These are phyloP conservation scores for Leucozona laternaria DNA, from an alignment of 2,888 invertebrate species.

Conservation along the genomic window DNA sequence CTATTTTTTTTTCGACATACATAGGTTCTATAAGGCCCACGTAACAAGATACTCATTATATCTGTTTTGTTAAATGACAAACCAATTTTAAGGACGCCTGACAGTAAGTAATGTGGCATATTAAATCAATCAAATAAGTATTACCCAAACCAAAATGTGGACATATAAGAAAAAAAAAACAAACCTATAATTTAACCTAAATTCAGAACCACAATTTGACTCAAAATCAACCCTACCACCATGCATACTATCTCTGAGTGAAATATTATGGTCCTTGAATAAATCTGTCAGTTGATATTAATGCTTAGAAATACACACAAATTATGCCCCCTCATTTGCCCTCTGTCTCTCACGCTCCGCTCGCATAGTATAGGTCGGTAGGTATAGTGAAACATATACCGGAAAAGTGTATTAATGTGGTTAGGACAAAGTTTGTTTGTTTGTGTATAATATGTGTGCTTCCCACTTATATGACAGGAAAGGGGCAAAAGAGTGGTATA, in stretches of 20 bases:
- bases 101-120: too few relatives aligned
- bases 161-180: not conserved
- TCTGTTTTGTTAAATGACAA: too few relatives aligned
- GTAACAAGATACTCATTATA: too few relatives aligned
- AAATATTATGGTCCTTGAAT: conserved; percentile 28
- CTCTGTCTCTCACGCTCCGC: not conserved
- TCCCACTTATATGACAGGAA: conserved; percentile 15
- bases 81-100: too few relatives aligned
- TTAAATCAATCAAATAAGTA: conserved; percentile 6
- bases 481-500: not conserved
- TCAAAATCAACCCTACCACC: conserved; percentile 5
- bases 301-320: conserved; percentile 5
- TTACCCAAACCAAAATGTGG: not conserved
- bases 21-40: too few relatives aligned
- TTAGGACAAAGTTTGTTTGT: conserved; percentile 2
- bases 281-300: conserved; percentile 30
- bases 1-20: too few relatives aligned
- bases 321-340: not conserved
- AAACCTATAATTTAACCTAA: conserved; percentile 19
- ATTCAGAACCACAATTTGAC: conserved; percentile 12
- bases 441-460: not conserved
- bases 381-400: conserved; percentile 11
- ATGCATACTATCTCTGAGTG: conserved; percentile 13
- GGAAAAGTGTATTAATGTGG: conserved; percentile 38
- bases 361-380: not conserved